Percentiles rank a stretch among this genome's conserved stretches.
Conservation (phyloP, 2,113 vertebrate genomes). For the Glaucomys volans region DNA sequence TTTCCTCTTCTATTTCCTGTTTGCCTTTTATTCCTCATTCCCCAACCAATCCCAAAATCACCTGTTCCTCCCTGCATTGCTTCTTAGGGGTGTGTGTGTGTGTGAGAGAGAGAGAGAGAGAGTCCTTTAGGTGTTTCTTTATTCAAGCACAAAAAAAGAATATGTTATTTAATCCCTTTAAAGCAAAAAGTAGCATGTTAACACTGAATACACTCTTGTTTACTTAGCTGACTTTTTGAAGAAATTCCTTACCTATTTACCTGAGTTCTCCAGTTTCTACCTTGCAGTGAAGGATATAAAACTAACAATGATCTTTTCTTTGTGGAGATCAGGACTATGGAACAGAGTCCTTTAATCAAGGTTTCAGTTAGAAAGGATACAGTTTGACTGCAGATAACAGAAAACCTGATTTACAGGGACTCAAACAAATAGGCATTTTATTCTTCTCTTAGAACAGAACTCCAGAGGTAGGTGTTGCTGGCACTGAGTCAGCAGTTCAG, state of each 20-base stretch:
- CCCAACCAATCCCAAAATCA: neutral
- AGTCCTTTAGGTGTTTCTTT: neutral
- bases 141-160: neutral
- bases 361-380: slow-evolving; percentile 40
- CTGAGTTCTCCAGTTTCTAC: neutral
- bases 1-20: slow-evolving; percentile 3
- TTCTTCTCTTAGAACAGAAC: slow-evolving; percentile 27
- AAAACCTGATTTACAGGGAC: slow-evolving; percentile 54
- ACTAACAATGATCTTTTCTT: slow-evolving; percentile 51
- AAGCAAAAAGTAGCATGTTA: slow-evolving; percentile 28
- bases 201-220: neutral
- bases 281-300: neutral
- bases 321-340: neutral
- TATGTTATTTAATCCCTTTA: neutral
- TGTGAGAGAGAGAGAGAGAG: neutral
- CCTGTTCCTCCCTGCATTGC: neutral
- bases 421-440: slow-evolving; percentile 59
- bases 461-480: slow-evolving; percentile 16
- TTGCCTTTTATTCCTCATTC: neutral
- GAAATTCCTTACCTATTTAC: neutral
- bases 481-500: neutral
- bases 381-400: slow-evolving; percentile 47
- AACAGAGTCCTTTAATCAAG: slow-evolving; percentile 51
- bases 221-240: neutral
- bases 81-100: neutral